Percentiles rank a stretch among this genome's conserved stretches.
Evolutionary conservation across 2,113 vertebrate genomes (phyloP).

Genomic region (Mustelus asterias): DNA sequence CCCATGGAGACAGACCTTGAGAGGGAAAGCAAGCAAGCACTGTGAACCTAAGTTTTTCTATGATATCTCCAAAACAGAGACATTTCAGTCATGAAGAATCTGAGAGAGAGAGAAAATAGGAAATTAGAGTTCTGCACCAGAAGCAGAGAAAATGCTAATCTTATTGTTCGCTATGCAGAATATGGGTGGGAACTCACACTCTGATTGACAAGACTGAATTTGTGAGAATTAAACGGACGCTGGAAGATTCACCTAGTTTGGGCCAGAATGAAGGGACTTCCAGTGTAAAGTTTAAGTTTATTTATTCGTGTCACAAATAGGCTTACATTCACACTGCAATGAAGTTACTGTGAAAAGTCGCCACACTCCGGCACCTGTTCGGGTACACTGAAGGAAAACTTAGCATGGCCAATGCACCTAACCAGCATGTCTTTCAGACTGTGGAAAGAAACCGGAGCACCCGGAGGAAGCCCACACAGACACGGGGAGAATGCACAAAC

Average conservation of each 20-base stretch:
- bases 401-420: no score
- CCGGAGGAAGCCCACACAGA: no score
- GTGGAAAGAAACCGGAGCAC: no score
- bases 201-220: neutral
- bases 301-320: no score
- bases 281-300: no score
- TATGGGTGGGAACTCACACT: neutral
- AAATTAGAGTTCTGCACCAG: neutral
- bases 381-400: no score
- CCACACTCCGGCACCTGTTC: no score
- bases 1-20: neutral
- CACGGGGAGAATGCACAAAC: no score
- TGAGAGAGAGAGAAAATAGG: neutral
- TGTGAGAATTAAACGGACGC: neutral
- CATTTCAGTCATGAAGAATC: neutral
- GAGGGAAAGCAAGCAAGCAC: neutral
- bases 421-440: no score
- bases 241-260: neutral
- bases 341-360: no score
- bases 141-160: neutral
- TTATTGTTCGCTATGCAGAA: neutral
- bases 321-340: no score
- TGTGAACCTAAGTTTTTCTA: neutral
- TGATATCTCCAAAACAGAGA: neutral
- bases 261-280: neutral